Conservation (phyloP, 2,113 vertebrate genomes). For the Chamaea fasciata region DNA sequence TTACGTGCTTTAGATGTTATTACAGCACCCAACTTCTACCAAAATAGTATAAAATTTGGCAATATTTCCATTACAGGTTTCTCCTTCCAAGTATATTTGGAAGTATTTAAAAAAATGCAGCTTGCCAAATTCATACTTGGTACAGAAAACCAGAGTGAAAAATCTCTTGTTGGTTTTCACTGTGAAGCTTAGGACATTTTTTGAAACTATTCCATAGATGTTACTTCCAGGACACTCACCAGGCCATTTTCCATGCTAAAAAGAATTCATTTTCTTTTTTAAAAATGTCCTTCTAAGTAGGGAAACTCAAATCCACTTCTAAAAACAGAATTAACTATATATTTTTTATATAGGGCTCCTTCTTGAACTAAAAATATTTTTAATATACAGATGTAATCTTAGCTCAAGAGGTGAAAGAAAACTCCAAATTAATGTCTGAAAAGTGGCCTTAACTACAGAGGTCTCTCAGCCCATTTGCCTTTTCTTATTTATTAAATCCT, state of each 20-base stretch:
- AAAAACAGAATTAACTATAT: not conserved
- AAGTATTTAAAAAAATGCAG: not conserved
- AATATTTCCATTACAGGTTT: not conserved
- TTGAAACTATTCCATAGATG: not conserved
- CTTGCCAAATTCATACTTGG: not conserved
- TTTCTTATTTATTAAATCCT: not conserved
- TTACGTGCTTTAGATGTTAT: constrained; percentile 26
- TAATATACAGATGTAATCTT: not conserved
- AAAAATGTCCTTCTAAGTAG: not conserved
- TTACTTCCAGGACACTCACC: not conserved
- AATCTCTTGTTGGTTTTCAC: not conserved
- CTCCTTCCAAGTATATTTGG: not conserved
- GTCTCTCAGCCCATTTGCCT: not conserved
- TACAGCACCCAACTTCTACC: constrained; percentile 1
- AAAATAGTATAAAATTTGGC: not conserved
- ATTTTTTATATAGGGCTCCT: not conserved
- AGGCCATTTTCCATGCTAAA: not conserved
- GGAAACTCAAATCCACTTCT: not conserved
- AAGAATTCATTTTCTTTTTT: not conserved
- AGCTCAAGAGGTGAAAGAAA: not conserved
- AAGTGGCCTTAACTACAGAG: not conserved
- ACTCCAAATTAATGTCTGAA: not conserved
- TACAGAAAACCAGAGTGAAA: not conserved
- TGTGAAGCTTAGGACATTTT: not conserved
- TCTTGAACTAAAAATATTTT: not conserved